Conservation (phyloP, 1,140 invertebrate genomes). For the Papilio glaucus region DNA sequence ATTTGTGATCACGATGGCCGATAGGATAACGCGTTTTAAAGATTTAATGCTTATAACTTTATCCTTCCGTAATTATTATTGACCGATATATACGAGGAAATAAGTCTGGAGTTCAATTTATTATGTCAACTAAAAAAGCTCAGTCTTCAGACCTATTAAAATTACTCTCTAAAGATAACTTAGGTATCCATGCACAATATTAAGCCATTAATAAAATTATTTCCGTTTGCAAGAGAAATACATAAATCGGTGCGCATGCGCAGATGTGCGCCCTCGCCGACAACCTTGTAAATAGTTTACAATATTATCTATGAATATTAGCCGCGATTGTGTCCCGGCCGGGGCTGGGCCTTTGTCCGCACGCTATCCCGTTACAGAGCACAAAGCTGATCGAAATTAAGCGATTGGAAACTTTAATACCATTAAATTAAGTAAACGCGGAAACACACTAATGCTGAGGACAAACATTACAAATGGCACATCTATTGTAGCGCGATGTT, state of each 20-base stretch:
- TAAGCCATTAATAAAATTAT: slow-evolving; percentile 34
- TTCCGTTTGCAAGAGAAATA: slow-evolving; percentile 6
- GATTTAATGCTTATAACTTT: no score
- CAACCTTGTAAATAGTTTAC: slow-evolving; percentile 41
- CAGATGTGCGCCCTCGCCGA: slow-evolving; percentile 35
- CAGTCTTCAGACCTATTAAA: no score
- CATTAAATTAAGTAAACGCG: not conserved
- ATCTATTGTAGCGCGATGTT: not conserved
- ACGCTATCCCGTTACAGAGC: slow-evolving; percentile 38
- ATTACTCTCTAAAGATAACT: not conserved
- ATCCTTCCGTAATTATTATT: no score
- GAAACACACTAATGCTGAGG: not conserved
- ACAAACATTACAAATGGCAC: slow-evolving; percentile 4
- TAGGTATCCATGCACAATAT: not conserved
- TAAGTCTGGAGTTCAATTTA: no score
- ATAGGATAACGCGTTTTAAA: no score
- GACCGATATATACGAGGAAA: no score
- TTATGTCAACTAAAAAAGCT: no score
- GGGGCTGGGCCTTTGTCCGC: slow-evolving; percentile 44
- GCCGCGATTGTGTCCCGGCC: slow-evolving; percentile 45
- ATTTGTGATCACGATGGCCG: no score
- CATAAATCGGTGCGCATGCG: slow-evolving; percentile 40
- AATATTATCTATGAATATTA: slow-evolving; percentile 64
- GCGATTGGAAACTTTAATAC: slow-evolving; percentile 31
- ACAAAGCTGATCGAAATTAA: not conserved